Evolutionary conservation across 2,113 vertebrate species (phyloP).

Genomic region (Burhinus oedicnemus): DNA sequence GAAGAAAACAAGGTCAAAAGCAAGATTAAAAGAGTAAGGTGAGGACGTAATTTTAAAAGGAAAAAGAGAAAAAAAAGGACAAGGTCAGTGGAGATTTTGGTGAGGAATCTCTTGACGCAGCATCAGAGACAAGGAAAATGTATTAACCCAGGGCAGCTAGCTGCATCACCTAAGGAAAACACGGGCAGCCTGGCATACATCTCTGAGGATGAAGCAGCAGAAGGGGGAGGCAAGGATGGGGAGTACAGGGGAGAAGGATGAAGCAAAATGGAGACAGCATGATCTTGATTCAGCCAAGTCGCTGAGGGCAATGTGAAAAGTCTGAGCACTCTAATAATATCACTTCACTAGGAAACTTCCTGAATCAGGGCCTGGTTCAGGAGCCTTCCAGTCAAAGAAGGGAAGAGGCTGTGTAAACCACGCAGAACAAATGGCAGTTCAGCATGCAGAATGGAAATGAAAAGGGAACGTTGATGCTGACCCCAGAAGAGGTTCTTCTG

Average conservation of each 20-base stretch:
- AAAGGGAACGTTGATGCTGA: background rate
- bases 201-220: background rate
- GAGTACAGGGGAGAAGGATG: background rate
- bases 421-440: background rate
- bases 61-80: background rate
- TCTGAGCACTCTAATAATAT: background rate
- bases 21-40: background rate
- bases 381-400: background rate
- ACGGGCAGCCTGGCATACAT: background rate
- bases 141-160: background rate
- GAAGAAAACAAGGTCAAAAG: background rate
- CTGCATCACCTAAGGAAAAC: background rate
- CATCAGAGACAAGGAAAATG: background rate
- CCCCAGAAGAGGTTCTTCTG: background rate
- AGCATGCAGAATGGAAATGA: background rate
- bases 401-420: background rate
- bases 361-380: background rate
- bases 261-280: background rate
- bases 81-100: background rate
- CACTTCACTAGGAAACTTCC: background rate
- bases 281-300: background rate
- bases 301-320: background rate
- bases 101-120: background rate
- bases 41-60: background rate
- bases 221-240: background rate